phyloP scores from a whole-genome alignment of 2,888 invertebrate genomes.

The Polydrusus tereticollis region DNA sequence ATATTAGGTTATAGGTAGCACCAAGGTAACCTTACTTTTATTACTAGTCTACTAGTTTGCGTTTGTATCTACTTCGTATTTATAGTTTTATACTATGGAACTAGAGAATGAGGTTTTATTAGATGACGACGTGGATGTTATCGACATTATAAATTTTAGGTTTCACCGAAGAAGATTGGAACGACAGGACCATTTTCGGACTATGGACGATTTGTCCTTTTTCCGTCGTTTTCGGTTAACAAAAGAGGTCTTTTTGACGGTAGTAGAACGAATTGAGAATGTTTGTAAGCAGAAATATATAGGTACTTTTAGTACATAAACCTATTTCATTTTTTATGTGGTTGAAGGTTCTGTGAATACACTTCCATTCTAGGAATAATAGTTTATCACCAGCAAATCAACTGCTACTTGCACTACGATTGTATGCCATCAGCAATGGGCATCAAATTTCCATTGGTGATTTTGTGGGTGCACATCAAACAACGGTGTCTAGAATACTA shows the following conservation, averaged over 20 bases:
- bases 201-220: background rate
- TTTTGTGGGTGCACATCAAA: background rate
- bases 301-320: too few species aligned
- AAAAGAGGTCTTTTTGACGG: background rate
- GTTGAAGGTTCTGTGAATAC: background rate
- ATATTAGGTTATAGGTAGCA: background rate
- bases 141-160: background rate
- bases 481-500: background rate
- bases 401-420: background rate
- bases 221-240: background rate
- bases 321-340: too few species aligned
- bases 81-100: background rate
- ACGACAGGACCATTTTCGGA: background rate
- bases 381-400: background rate
- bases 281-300: background rate
- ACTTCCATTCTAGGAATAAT: background rate
- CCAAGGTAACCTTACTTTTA: background rate
- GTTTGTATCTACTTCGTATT: too few species aligned
- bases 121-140: background rate
- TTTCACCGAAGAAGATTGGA: background rate
- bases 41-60: too few species aligned
- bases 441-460: background rate
- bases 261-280: background rate
- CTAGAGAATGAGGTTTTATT: background rate
- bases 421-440: background rate